These are phyloP conservation scores for Thinocorus orbignyianus DNA, from an alignment of 2,113 vertebrate species.

Conservation along the genomic window DNA sequence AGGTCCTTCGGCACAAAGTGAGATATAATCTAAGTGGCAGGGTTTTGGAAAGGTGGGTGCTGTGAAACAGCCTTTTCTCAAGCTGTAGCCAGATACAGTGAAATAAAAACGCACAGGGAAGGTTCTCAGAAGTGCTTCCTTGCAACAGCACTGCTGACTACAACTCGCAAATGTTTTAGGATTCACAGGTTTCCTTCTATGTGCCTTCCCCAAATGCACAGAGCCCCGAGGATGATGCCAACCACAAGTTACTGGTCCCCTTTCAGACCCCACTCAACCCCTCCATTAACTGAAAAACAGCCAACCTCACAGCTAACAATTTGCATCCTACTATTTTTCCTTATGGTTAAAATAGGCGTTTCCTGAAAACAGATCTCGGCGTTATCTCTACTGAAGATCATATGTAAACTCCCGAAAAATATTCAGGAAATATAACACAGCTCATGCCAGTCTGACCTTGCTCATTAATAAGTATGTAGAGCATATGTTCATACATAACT, in stretches of 20 bases:
- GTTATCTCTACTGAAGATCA: constrained; percentile 56
- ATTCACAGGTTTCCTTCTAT: background rate
- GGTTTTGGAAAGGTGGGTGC: background rate
- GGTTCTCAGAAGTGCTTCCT: background rate
- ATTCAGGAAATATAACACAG: constrained; percentile 36
- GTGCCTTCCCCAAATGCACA: background rate
- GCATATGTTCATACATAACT: background rate
- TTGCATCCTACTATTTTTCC: constrained; percentile 62
- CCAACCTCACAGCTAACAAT: constrained; percentile 9
- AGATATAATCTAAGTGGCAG: background rate
- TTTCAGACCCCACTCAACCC: constrained; percentile 38
- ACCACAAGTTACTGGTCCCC: background rate
- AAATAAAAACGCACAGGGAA: background rate
- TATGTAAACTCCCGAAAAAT: constrained; percentile 40
- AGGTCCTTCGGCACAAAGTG: background rate
- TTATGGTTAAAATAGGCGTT: constrained; percentile 41
- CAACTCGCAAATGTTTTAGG: background rate
- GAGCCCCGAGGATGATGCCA: background rate
- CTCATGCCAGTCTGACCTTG: constrained; percentile 30
- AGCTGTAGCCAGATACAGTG: background rate
- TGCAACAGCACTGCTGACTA: background rate
- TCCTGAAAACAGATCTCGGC: constrained; percentile 47
- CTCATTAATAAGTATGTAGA: background rate
- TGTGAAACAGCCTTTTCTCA: background rate
- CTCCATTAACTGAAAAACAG: constrained; percentile 48